A percentile compares a stretch with the other conserved stretches of the same genome.
phyloP scores from a whole-genome alignment of 2,888 invertebrate genomes.

The Mamestra brassicae region DNA sequence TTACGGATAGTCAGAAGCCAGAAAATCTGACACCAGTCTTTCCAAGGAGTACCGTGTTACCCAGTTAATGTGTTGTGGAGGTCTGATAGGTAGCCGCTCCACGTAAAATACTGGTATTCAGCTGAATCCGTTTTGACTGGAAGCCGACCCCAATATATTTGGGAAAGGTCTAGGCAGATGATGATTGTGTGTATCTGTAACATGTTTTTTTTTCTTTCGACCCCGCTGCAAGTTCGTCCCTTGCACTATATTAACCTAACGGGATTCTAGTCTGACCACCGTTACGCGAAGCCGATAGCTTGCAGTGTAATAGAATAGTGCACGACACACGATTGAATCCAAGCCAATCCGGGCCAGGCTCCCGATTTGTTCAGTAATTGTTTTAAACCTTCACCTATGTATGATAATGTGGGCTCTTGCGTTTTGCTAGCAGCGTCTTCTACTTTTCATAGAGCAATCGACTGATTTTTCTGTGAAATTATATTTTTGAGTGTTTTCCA shows the following conservation, averaged over 20 bases:
- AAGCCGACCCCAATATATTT: too few relatives aligned
- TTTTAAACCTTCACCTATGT: slow-evolving; percentile 40
- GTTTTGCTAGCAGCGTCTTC: not conserved
- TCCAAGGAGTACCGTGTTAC: too few relatives aligned
- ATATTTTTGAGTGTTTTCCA: too few relatives aligned
- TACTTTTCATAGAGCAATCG: not conserved
- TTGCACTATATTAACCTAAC: slow-evolving; percentile 46
- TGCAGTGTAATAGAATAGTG: slow-evolving; percentile 63
- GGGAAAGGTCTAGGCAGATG: too few relatives aligned
- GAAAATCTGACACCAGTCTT: too few relatives aligned
- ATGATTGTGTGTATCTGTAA: too few relatives aligned
- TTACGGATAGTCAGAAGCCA: too few relatives aligned
- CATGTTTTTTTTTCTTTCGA: not conserved
- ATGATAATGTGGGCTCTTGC: slow-evolving; percentile 4
- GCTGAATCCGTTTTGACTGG: too few relatives aligned
- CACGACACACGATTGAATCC: slow-evolving; percentile 53
- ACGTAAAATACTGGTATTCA: too few relatives aligned
- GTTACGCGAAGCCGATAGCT: slow-evolving; percentile 56
- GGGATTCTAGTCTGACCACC: slow-evolving; percentile 49
- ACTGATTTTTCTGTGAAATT: too few relatives aligned
- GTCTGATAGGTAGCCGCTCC: too few relatives aligned
- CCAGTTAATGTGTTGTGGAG: too few relatives aligned
- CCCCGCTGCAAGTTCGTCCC: slow-evolving; percentile 23
- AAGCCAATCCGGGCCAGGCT: slow-evolving; percentile 35
- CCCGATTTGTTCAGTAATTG: slow-evolving; percentile 47